A percentile compares a stretch with the other conserved stretches of the same genome.
phyloP scores from a whole-genome alignment of 1,140 invertebrate genomes.

The Drosophila busckii region DNA sequence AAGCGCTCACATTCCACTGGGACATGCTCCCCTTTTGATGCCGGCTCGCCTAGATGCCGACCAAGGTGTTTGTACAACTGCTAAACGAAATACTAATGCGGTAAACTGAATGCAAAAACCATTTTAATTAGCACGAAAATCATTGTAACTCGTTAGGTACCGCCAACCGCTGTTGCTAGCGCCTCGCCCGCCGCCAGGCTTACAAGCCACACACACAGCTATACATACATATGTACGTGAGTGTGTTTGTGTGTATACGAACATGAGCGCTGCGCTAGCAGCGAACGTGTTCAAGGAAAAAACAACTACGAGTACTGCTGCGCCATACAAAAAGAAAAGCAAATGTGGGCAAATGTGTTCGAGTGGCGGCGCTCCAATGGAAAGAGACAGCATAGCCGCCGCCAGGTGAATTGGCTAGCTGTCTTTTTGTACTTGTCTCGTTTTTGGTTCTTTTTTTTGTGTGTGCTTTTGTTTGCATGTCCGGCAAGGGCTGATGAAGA shows the following conservation, averaged over 20 bases:
- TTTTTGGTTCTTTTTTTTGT: conserved; percentile 26
- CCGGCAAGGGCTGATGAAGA: conserved; percentile 61
- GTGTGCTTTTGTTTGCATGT: conserved; percentile 33
- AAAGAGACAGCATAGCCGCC: too few relatives aligned
- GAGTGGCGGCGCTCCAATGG: too few relatives aligned
- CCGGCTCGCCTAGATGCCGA: conserved; percentile 11
- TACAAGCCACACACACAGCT: neutral
- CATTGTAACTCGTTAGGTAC: conserved; percentile 74
- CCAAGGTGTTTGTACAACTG: conserved; percentile 65
- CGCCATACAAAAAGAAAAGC: conserved; percentile 20
- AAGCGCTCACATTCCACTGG: conserved; percentile 31
- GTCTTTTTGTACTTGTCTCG: too few relatives aligned
- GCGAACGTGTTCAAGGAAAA: conserved; percentile 24
- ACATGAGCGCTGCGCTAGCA: too few relatives aligned
- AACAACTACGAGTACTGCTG: conserved; percentile 26
- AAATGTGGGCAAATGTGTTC: too few relatives aligned
- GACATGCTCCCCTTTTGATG: too few relatives aligned
- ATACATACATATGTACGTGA: conserved; percentile 8
- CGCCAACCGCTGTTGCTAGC: conserved; percentile 25
- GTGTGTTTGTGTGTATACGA: conserved; percentile 1
- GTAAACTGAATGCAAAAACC: conserved; percentile 76
- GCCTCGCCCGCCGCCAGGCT: neutral
- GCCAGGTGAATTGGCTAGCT: too few relatives aligned
- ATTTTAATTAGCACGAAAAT: conserved; percentile 77
- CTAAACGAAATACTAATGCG: conserved; percentile 74